Base-by-base conservation (phyloP, 2,113 vertebrate genomes). In the Galbula dea region DNA sequence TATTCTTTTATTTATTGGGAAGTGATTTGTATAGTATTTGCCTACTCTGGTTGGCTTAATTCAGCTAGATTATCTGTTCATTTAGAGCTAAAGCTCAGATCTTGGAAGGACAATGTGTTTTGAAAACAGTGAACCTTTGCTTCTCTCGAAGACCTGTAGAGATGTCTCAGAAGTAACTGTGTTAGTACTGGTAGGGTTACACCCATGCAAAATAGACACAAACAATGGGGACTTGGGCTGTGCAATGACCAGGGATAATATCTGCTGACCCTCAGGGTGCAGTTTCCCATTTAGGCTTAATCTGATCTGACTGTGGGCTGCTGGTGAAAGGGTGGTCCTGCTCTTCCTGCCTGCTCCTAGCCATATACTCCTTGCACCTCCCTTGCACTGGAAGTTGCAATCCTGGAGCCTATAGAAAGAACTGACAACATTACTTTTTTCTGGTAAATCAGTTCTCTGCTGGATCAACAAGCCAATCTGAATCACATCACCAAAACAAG, bases 231-330 rank as follows among this genome's bases (percentile, higher is more conserved):
- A 78, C 36, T n/a, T 1, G 2, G 73, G 69, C 90, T 84, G 45
- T 2, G 26, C 78, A 90, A 46, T 69, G 81, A 85, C 92, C 81
- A 95, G 69, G 69, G 93, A n/a, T 90, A 79, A 45, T 93, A 96
- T 94, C 89, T 93, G 49, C 49, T 95, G 96, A 92, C 92, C 89
- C 96, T 80, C 71, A 80, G 91, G 96, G 93, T 94, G 88, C 91
- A 96, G 93, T 85, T 96, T 95, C 93, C 94, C 96, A 94, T 95
- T 89, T 69, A 82, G 32, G 29, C 63, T 96, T 95, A 89, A 96
- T 94, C 91, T 95, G 93, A 95, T 92, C 62, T 84, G 49, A 94
- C 58, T 0, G 0, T 41, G 84, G 84, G 74, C 69, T 91, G 54
- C 66, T 95, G 89, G 78, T 87, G 81, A 93, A 87, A 91, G 69